Base-by-base conservation (phyloP, 2,888 invertebrate genomes). In the Eupithecia exiguata region DNA sequence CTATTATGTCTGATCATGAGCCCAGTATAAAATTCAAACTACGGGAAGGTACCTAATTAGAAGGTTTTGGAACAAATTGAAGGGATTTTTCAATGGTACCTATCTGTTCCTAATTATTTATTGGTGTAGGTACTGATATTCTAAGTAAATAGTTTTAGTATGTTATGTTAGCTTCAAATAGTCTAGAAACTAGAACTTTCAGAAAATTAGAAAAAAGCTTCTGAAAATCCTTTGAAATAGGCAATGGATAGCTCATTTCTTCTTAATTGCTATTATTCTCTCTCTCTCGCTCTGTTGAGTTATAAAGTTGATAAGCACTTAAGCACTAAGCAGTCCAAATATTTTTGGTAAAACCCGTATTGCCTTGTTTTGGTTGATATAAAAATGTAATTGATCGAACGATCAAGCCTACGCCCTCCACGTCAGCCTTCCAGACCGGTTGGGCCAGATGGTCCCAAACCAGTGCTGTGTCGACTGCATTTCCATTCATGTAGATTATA, bases 401-500 rank as follows among this genome's bases (percentile, higher is more conserved):
- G 66, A 40, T 18, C 35, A 62, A 62, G 66, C 66, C 66, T 66
- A 66, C 66, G 66, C 66, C 14, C 18, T 7, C 68, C 61, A 36
- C 38, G 63, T 65, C 40, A 66, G 62, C 25, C 58, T 58, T 58
- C 25, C 46, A 36, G 70, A 75, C 75, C 75, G 72, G 75, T 75
- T 38, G 25, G 21, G n/a, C 72, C 75, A 75, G 75, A 72, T 75
- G 75, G 75, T 75, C 40, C 75, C 69, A 65, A 75, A 58, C 58
- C 62, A 62, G 62, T 35, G 25, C 53, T 4, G 53, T 53, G 10
- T 61, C 38, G 12, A 38, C 65, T 74, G 75, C 75, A 73, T 73
- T 71, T 65, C 72, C 75, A 75, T 73, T 73, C 72, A 73, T 70
- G 70, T 74, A 68, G n/a, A 69, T 72, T 70, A 63, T 72, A 72